Conservation (phyloP, 1,140 invertebrate genomes). For the Bombus haemorrhoidalis region DNA sequence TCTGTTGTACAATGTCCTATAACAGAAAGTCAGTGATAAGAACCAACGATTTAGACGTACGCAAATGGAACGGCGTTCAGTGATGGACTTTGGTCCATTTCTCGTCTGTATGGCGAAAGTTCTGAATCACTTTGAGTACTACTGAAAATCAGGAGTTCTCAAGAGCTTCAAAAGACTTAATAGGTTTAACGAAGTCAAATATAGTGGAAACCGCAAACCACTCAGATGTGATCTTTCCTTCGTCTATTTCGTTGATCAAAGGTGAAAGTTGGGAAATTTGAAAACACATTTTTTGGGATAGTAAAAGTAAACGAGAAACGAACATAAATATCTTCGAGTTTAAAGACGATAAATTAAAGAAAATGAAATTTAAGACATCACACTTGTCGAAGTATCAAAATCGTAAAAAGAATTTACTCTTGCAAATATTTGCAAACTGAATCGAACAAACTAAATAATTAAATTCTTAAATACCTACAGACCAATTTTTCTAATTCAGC, state of each 20-base stretch:
- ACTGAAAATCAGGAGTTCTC: conserved; percentile 8
- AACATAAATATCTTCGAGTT: neutral
- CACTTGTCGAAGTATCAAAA: no score
- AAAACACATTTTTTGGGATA: neutral
- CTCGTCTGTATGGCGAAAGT: conserved; percentile 10
- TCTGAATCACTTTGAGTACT: conserved; percentile 12
- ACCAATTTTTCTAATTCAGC: neutral
- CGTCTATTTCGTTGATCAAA: neutral
- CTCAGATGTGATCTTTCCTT: neutral
- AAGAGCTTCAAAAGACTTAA: conserved; percentile 13
- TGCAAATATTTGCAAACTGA: no score
- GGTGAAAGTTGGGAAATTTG: neutral
- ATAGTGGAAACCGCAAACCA: neutral
- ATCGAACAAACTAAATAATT: neutral
- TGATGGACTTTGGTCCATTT: conserved; percentile 12
- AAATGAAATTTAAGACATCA: neutral
- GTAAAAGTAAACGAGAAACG: neutral
- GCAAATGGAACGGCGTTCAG: neutral
- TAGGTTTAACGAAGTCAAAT: conserved; percentile 23
- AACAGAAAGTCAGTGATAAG: conserved; percentile 58
- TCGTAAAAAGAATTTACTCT: no score
- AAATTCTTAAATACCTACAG: no score
- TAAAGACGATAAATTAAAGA: neutral
- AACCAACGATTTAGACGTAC: conserved; percentile 35
- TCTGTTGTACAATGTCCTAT: neutral